A percentile compares a stretch with the other conserved stretches of the same genome.
These are phyloP conservation scores for Scatophagus argus DNA, from an alignment of 2,113 vertebrate genomes.

Conservation along the genomic window DNA sequence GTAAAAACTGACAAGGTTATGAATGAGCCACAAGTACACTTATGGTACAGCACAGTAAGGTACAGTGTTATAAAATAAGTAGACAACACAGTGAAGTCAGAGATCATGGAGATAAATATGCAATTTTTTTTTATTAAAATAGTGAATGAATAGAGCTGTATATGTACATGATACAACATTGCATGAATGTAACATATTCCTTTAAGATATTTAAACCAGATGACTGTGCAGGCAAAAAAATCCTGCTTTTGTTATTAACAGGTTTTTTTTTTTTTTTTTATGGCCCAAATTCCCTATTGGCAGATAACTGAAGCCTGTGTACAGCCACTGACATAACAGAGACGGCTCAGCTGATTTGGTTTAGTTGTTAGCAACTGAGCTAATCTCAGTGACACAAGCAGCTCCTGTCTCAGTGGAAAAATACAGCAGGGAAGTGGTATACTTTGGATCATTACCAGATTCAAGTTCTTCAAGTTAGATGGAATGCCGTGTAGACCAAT, in stretches of 20 bases:
- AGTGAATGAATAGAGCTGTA: not conserved
- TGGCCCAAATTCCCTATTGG: constrained; percentile 44
- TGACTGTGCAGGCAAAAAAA: not conserved
- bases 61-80: no score
- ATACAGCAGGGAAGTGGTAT: constrained; percentile 64
- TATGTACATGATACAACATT: no score
- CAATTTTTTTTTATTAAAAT: no score
- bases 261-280: constrained; percentile 6
- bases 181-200: not conserved
- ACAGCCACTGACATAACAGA: constrained; percentile 38
- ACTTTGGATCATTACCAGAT: constrained; percentile 45
- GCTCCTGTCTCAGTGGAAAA: constrained; percentile 75
- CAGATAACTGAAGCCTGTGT: constrained; percentile 41
- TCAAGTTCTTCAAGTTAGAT: constrained; percentile 24
- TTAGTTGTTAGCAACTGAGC: constrained; percentile 71
- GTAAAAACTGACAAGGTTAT: not conserved
- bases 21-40: no score
- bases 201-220: not conserved
- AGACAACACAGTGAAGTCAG: not conserved
- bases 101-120: not conserved
- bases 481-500: constrained; percentile 24
- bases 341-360: constrained; percentile 73
- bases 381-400: constrained; percentile 63
- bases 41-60: no score
- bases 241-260: no score